Evolutionary conservation across 2,797 vertebrate genomes (phyloP), one percentile per base, ranked within the genome.

Genomic region (Urophycis tenuis): DNA sequence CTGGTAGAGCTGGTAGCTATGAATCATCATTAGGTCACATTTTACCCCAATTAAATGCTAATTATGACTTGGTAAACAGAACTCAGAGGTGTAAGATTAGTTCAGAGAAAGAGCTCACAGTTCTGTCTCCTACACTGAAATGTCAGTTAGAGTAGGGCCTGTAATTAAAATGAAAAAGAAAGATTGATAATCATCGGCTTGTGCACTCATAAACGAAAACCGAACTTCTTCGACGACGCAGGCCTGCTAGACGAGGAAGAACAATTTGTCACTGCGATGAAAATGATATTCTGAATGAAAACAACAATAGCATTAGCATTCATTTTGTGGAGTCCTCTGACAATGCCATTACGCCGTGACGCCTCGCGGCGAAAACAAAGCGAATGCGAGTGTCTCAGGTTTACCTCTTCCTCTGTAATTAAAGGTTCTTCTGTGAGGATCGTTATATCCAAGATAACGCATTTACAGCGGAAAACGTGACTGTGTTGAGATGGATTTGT

Each of bases 231-330:
- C 25, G 15, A 3, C 75, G 31, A 25, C 80, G 78, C 80, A 81
- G 76, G 70, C 83, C 78, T 70, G 81, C 84, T 76, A 78, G 82
- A 81, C 79, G 71, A 79, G 83, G 77, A 70, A 82, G 74, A 75
- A 49, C 85, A 83, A 92, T 91, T 88, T 88, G 82, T 91, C 89
- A 92, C 82, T 71, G 71, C 86, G 87, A 89, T 86, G 85, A 87
- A 88, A 85, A 86, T 74, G 81, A 85, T 83, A 76, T 81, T 22
- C 5, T 49, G 45, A 19, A 49, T 15, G 19, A 19, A 49, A 86
- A 87, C 78, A 84, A 87, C 83, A 41, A 12, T 12, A 81, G 80
- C n/a, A n/a, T n/a, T n/a, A n/a, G n/a, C 85, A 83, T 90, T 85
- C 86, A 87, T 90, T 88, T 88, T 84, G 82, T 79, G 84, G 87